Evolutionary conservation across 2,113 vertebrate species (phyloP).

Genomic region (Corynorhinus townsendii): DNA sequence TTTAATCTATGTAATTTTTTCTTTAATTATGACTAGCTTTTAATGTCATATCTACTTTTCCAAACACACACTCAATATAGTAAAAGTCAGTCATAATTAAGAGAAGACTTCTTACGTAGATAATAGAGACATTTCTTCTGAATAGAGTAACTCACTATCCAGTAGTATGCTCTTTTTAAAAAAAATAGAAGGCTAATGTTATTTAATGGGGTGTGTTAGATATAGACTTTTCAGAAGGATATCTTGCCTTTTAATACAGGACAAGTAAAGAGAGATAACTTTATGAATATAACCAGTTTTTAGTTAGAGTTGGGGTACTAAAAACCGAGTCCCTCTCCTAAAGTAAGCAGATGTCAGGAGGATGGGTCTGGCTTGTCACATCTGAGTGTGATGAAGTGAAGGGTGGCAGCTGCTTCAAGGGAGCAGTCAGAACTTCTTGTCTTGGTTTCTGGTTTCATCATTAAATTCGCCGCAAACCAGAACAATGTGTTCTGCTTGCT

Average conservation of each 20-base stretch:
- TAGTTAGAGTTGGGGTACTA: neutral
- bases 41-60: neutral
- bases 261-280: neutral
- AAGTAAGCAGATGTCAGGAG: neutral
- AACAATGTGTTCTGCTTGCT: neutral
- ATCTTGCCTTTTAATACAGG: neutral
- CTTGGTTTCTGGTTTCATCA: neutral
- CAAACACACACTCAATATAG: neutral
- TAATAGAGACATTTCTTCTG: neutral
- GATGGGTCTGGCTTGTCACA: neutral
- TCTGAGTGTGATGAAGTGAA: rapidly evolving
- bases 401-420: rapidly evolving
- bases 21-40: neutral
- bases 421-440: rapidly evolving
- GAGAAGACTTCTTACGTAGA: neutral
- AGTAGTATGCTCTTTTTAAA: neutral
- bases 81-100: neutral
- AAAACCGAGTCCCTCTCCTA: neutral
- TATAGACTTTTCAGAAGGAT: neutral
- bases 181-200: neutral
- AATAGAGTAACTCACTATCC: neutral
- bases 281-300: neutral
- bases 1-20: neutral
- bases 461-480: neutral
- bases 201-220: neutral